Conservation (phyloP, 2,888 invertebrate genomes). For the Agelastica alni region DNA sequence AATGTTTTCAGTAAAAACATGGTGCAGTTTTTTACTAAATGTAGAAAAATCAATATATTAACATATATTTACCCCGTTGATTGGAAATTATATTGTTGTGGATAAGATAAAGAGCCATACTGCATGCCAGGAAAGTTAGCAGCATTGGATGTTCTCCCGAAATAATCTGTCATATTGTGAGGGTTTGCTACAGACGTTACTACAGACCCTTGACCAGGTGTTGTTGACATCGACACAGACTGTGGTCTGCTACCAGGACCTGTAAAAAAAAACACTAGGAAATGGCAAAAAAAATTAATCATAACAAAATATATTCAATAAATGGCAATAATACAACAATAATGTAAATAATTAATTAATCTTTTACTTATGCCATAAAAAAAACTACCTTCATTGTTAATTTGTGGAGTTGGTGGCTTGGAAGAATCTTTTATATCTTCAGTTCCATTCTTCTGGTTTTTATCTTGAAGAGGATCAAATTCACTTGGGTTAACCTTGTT, state of each 20-base stretch:
- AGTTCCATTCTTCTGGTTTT: constrained; percentile 47
- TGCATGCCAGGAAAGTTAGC: constrained; percentile 44
- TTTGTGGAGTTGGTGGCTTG: constrained; percentile 45
- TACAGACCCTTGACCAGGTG: constrained; percentile 41
- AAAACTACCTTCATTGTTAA: constrained; percentile 35
- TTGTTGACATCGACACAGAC: constrained; percentile 45
- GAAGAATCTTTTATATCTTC: constrained; percentile 46
- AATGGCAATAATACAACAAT: neutral
- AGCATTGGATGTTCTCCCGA: constrained; percentile 45
- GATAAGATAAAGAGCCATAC: constrained; percentile 48
- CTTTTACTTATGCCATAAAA: no score
- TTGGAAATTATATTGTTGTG: constrained; percentile 48
- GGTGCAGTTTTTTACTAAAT: no score
- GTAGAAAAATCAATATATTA: no score
- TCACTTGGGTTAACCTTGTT: constrained; percentile 60
- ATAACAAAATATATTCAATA: neutral
- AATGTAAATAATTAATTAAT: no score
- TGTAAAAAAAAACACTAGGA: constrained; percentile 4
- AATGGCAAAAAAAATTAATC: neutral
- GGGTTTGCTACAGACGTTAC: constrained; percentile 44
- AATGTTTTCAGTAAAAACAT: no score
- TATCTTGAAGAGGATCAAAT: constrained; percentile 64
- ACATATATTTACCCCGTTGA: constrained; percentile 44
- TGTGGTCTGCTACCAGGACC: constrained; percentile 44
- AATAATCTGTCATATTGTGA: constrained; percentile 48